Base-by-base conservation (phyloP, 2,797 vertebrate species). In the Chaunax sp. region DNA sequence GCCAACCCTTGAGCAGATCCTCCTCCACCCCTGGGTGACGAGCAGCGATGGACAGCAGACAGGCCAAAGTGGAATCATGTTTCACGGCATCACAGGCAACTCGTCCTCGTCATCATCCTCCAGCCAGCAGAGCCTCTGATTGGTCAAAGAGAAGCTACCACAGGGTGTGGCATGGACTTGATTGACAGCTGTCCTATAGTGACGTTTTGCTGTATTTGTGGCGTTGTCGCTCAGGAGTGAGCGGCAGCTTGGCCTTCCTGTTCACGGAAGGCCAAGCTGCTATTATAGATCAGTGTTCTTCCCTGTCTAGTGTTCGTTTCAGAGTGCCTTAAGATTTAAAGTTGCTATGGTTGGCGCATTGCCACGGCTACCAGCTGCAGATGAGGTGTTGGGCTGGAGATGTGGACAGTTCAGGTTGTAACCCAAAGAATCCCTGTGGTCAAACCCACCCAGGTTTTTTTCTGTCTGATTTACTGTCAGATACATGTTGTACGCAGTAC, bases 1-100 rank as follows among this genome's bases (percentile, higher is more conserved):
- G 87, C 97, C 97, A n/a, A 95, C 95, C 7, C 89, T 98, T 81
- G 97, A 98, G 89, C 96, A 98, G 91, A 96, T 98, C 61, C 93
- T 96, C 22, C 92, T 96, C 57, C 97, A 99, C 81, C 94, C 94
- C 18, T 98, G 97, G 97, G 94, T 99, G 93, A 90, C 92, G 26
- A 46, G 90, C 89, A 28, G 90, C 84, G n/a, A 25, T 0, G 72
- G 78, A 84, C 69, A 94, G 95, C 62, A 92, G 37, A 33, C 38
- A 0, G 46, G 68, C 13, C 3, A 16, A 4, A 89, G 89, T 30
- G 90, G 95, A 65, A 93, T 97, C 85, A 91, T 88, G 37, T 93
- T 96, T 64, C 92, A 95, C 56, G 69, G 92, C 80, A 90, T 97
- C 83, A 89, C 92, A 83, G 71, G 90, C 0, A 95, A 95, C 16